Evolutionary conservation across 2,113 vertebrate genomes (phyloP), one percentile per base, ranked within the genome.

Genomic region (Caloenas nicobarica): DNA sequence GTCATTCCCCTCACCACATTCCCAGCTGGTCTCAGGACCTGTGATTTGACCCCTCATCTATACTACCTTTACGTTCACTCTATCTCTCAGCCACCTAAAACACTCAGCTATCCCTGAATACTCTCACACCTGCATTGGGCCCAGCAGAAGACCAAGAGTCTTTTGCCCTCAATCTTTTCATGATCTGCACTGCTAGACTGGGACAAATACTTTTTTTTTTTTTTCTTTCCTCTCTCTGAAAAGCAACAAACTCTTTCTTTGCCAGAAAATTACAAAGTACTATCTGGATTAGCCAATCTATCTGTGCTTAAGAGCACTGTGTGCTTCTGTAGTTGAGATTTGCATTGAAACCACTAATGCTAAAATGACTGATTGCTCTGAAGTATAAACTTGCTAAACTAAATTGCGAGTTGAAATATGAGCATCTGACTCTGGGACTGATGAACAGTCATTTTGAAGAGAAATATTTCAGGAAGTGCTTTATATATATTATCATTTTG

Each of bases 401-500:
- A 95, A 93, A 97, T 90, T 92, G 93, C 92, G 83, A 96, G 81
- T 85, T 96, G 93, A 97, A 96, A 95, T 97, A 96, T n/a, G 92
- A 95, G 86, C 58, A 79, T 86, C 88, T 92, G 93, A 94, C 93
- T 92, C 57, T 2, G 70, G 44, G 83, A 87, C 86, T 95, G 91
- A 96, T 92, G 91, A 96, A 96, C 79, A 94, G 95, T 91, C 73
- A 94, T 96, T 95, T n/a, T 95, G 83, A 96, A 91, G 81, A 94
- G 76, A 97, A 96, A 96, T 96, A 96, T 94, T 96, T 96, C 91
- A 90, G 95, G 95, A 96, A 96, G 92, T 92, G 86, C 91, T 96
- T 96, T 96, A 96, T 93, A 96, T 94, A 97, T 95, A 97, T 96
- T 96, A 95, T 94, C 61, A 94, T 94, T 96, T 91, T 96, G 96